Base-by-base conservation (phyloP, 2,797 vertebrate species). In the Lutjanus argentimaculatus region DNA sequence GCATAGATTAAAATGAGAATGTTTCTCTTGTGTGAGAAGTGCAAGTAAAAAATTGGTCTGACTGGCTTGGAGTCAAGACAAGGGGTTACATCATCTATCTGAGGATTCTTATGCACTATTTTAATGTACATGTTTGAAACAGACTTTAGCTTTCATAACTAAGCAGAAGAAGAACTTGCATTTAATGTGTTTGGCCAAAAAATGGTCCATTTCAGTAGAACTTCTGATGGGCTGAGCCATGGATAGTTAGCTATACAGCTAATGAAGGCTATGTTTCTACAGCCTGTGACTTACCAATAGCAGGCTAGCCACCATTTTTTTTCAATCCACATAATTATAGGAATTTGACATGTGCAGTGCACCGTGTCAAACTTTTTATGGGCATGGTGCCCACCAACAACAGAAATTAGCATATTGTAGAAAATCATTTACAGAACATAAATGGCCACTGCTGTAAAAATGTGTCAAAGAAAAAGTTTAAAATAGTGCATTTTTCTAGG, bases 401-500 rank as follows among this genome's bases (percentile, higher is more conserved):
- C 2, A 75, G 11, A 53, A 25, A 52, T 52, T 15, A 63, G n/a
- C 11, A 52, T 21, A n/a, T 6, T 52, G 53, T 68, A 13, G 19
- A 69, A 55, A 52, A 57, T 16, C 7, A 52, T 53, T 43, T 61
- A 59, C 21, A 53, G 12, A 56, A 48, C 36, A 67, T 10, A 30
- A n/a, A 75, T 49, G 43, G 21, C 57, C 57, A 22, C 11, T 42
- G 11, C 48, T 30, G 12, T 25, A 49, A 74, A 79, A 58, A 66
- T 45, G 17, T 9, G 55, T 49, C 6, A 10, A 13, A 45, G 22
- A 65, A 70, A 61, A 46, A 69, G 10, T 43, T 56, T 61, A 73
- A 59, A 85, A 42, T 43, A 25, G 6, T 19, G 19, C 16, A 40
- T 79, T 82, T 78, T 80, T 58, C 19, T 16, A 14, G 16, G 66